These are phyloP conservation scores for Agrilus mali DNA, from an alignment of 2,888 invertebrate species.

Conservation along the genomic window DNA sequence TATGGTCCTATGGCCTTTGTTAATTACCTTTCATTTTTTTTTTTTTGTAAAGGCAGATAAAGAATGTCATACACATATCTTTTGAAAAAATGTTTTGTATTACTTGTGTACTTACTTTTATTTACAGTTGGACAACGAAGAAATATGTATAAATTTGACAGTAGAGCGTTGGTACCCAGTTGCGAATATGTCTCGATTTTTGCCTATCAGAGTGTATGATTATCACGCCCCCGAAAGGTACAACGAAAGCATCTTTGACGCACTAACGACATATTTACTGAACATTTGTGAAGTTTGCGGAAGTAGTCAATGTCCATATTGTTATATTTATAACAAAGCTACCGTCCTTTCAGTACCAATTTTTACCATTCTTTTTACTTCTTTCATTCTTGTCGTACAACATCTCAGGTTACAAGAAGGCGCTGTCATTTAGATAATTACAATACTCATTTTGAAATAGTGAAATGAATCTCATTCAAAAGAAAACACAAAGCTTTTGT, in stretches of 20 bases:
- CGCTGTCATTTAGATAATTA: slow-evolving; percentile 11
- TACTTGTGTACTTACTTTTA: slow-evolving; percentile 8
- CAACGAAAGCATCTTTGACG: slow-evolving; percentile 84
- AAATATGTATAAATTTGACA: slow-evolving; percentile 84
- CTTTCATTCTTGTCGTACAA: slow-evolving; percentile 20
- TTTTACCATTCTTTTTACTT: slow-evolving; percentile 19
- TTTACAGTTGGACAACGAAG: slow-evolving; percentile 64
- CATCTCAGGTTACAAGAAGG: slow-evolving; percentile 18
- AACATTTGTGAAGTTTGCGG: slow-evolving; percentile 93
- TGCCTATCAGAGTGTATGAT: slow-evolving; percentile 84
- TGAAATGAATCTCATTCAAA: neutral
- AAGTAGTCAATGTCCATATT: slow-evolving; percentile 88
- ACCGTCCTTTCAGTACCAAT: slow-evolving; percentile 24
- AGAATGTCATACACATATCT: too few relatives aligned
- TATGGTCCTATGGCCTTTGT: too few relatives aligned
- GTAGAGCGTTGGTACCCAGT: slow-evolving; percentile 93
- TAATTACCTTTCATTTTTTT: too few relatives aligned
- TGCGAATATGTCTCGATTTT: slow-evolving; percentile 89
- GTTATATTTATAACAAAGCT: slow-evolving; percentile 69
- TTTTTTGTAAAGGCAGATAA: too few relatives aligned
- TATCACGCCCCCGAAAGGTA: slow-evolving; percentile 93
- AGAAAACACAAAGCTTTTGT: neutral
- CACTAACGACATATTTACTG: slow-evolving; percentile 70
- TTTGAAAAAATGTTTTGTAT: too few relatives aligned
- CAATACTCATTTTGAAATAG: neutral